Percentiles rank a stretch among this genome's conserved stretches.
These are phyloP conservation scores for Diadromus collaris DNA, from an alignment of 2,888 invertebrate genomes.

Conservation along the genomic window DNA sequence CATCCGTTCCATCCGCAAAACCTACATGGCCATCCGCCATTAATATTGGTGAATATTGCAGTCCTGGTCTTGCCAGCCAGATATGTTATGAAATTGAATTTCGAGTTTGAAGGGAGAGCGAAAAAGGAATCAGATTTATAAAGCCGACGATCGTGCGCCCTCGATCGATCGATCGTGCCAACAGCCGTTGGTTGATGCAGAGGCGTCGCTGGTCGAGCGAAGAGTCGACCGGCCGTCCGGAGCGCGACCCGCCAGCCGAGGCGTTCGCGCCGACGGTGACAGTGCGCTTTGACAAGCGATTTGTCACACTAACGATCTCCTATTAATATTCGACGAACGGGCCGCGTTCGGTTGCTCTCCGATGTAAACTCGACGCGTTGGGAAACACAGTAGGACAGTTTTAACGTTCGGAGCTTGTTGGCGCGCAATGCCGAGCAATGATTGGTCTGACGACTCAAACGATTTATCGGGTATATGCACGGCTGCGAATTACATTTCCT, in stretches of 20 bases:
- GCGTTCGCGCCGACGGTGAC: slow-evolving; percentile 56
- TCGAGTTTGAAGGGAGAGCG: slow-evolving; percentile 4
- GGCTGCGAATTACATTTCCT: slow-evolving; percentile 1
- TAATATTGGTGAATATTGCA: background rate
- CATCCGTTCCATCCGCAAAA: too few species aligned
- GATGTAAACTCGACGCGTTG: slow-evolving; percentile 44
- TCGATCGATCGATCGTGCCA: slow-evolving; percentile 33
- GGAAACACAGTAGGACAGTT: slow-evolving; percentile 27
- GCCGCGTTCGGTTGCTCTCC: slow-evolving; percentile 9
- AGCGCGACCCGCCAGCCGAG: slow-evolving; percentile 15
- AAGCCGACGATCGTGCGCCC: slow-evolving; percentile 31
- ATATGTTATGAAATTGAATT: background rate
- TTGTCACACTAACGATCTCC: slow-evolving; percentile 69
- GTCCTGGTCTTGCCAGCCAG: background rate
- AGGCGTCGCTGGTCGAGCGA: slow-evolving; percentile 10
- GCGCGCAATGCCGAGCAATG: background rate
- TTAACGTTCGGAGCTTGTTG: slow-evolving; percentile 2
- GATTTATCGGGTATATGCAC: slow-evolving; percentile 19
- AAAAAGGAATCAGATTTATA: slow-evolving; percentile 25
- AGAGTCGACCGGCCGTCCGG: slow-evolving; percentile 4
- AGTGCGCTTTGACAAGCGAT: slow-evolving; percentile 69
- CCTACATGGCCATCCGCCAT: too few species aligned
- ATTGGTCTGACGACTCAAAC: slow-evolving; percentile 19
- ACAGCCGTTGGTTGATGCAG: slow-evolving; percentile 24
- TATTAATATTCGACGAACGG: slow-evolving; percentile 67